Conservation (phyloP, 1,140 invertebrate species). For the Thalassaphorura encarpata region DNA sequence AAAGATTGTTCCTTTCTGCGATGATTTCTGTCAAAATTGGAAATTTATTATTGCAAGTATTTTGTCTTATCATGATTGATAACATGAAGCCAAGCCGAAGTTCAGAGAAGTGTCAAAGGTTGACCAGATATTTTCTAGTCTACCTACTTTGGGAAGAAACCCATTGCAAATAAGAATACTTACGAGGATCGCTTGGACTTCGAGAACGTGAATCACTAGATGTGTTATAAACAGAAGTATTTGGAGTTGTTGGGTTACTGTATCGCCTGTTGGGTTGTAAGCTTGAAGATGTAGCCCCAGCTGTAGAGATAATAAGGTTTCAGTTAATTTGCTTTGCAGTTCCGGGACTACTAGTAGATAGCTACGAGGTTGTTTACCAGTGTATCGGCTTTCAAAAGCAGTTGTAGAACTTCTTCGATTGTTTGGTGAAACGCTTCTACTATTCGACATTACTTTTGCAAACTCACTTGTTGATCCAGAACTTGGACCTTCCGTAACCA, state of each 20-base stretch:
- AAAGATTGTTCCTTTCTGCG: background rate
- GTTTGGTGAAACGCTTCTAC: background rate
- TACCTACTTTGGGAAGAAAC: too few relatives aligned
- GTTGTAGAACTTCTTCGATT: background rate
- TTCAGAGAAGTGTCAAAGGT: background rate
- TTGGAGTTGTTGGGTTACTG: background rate
- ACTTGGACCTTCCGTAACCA: background rate
- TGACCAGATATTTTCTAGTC: background rate
- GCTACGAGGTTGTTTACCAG: too few relatives aligned
- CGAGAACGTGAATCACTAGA: background rate
- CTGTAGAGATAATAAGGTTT: background rate
- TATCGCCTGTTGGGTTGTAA: background rate
- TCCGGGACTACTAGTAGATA: background rate
- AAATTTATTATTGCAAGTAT: too few relatives aligned
- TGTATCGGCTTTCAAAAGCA: too few relatives aligned
- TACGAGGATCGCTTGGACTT: conserved; percentile 11
- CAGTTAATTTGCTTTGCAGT: background rate
- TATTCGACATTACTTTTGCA: too few relatives aligned
- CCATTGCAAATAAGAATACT: too few relatives aligned
- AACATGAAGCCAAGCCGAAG: too few relatives aligned
- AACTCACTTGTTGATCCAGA: background rate
- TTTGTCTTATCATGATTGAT: too few relatives aligned
- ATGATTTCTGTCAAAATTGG: background rate
- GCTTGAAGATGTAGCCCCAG: too few relatives aligned
- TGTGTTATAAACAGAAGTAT: background rate